Evolutionary conservation across 2,888 invertebrate genomes (phyloP).

Genomic region (Drosophila nr. perissopoda): DNA sequence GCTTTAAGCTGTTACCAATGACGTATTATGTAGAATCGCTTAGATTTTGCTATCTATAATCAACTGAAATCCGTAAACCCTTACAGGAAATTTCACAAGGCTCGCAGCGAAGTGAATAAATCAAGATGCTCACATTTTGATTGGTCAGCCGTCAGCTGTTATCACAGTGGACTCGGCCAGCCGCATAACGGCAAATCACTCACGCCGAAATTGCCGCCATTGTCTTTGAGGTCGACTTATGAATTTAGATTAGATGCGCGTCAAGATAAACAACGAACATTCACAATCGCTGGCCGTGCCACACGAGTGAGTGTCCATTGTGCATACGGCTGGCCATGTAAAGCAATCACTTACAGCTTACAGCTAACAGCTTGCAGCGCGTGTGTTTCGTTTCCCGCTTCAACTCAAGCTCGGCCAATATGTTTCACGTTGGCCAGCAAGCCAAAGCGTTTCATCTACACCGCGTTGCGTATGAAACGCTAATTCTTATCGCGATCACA

Average conservation of each 20-base stretch:
- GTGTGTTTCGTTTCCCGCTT: not conserved
- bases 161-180: slow-evolving; percentile 14
- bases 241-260: slow-evolving; percentile 64
- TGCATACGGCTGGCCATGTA: slow-evolving; percentile 44
- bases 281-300: slow-evolving; percentile 21
- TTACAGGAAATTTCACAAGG: not conserved
- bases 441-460: slow-evolving; percentile 68
- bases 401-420: slow-evolving; percentile 52
- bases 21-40: not conserved
- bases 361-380: slow-evolving; percentile 36
- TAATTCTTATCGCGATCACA: slow-evolving; percentile 76
- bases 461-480: slow-evolving; percentile 61
- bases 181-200: slow-evolving; percentile 71
- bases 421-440: slow-evolving; percentile 29
- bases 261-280: slow-evolving; percentile 35
- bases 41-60: not conserved
- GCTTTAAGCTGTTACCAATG: not conserved
- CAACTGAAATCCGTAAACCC: not conserved
- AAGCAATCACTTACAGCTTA: slow-evolving; percentile 62
- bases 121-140: slow-evolving; percentile 52
- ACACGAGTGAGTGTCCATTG: slow-evolving; percentile 28
- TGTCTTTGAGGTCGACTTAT: slow-evolving; percentile 59
- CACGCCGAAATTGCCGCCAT: slow-evolving; percentile 56
- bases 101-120: slow-evolving; percentile 31
- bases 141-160: slow-evolving; percentile 47